Conservation (phyloP, 1,140 invertebrate species). For the Phymastichus coffea region DNA sequence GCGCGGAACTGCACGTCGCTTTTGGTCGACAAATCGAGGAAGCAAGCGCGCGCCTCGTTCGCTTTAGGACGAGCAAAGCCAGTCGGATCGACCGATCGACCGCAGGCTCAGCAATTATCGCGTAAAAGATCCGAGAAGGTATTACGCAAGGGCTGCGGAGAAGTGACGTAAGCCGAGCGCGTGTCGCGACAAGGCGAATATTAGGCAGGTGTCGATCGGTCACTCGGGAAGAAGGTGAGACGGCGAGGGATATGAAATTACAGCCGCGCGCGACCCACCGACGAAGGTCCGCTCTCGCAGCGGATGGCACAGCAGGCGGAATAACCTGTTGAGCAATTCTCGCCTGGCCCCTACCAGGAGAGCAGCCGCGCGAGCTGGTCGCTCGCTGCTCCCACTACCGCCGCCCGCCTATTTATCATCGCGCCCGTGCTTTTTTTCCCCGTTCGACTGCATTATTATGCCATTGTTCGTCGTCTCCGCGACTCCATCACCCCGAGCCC, state of each 20-base stretch:
- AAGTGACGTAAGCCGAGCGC: no score
- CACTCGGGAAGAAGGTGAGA: no score
- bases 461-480: neutral
- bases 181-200: no score
- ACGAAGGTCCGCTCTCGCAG: neutral
- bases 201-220: neutral
- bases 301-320: conserved; percentile 22
- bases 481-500: neutral
- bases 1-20: neutral
- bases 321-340: conserved; percentile 54
- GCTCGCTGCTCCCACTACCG: neutral
- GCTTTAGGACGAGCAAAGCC: no score
- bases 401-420: conserved; percentile 9
- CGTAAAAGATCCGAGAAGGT: no score
- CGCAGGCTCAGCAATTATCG: no score
- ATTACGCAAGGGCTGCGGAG: no score
- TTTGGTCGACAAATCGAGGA: no score
- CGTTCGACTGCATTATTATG: neutral
- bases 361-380: conserved; percentile 24
- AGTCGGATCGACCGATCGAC: no score
- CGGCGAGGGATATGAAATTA: neutral
- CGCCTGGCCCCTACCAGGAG: conserved; percentile 37
- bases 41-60: no score
- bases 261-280: neutral
- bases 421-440: neutral